phyloP scores from a whole-genome alignment of 2,888 invertebrate genomes.

The Drosophila stalkeri region DNA sequence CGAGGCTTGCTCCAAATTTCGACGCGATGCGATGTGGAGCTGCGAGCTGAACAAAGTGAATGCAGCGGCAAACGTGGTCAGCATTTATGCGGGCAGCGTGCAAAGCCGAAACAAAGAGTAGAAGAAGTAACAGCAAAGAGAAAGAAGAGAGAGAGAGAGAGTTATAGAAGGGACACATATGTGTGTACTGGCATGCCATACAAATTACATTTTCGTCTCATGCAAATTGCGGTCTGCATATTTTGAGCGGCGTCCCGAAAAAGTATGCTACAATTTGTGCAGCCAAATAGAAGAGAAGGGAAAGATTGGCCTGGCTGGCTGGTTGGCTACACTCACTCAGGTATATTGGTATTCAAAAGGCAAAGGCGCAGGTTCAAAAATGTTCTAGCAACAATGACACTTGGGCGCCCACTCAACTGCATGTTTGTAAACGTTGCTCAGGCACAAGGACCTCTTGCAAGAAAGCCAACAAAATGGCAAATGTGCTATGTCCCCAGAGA shows the following conservation, averaged over 20 bases:
- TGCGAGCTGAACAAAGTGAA: conserved; percentile 18
- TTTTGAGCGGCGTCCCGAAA: conserved; percentile 44
- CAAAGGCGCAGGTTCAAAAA: conserved; percentile 47
- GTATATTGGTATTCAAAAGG: conserved; percentile 50
- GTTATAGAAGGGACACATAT: conserved; percentile 10
- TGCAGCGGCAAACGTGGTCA: conserved; percentile 39
- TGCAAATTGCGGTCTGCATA: conserved; percentile 63
- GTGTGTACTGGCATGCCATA: conserved; percentile 39
- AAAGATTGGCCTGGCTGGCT: neutral
- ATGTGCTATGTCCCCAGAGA: conserved; percentile 29
- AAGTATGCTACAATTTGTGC: conserved; percentile 52
- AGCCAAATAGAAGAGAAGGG: neutral
- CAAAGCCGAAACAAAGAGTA: neutral
- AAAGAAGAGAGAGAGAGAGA: neutral
- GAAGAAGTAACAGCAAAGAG: neutral
- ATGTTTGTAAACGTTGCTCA: conserved; percentile 80
- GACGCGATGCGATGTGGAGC: conserved; percentile 35
- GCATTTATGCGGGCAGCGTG: conserved; percentile 27
- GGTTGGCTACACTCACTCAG: conserved; percentile 13
- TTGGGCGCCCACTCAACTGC: conserved; percentile 71
- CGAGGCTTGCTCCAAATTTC: conserved; percentile 5
- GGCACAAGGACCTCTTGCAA: conserved; percentile 75
- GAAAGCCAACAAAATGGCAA: conserved; percentile 68
- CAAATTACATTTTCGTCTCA: conserved; percentile 60
- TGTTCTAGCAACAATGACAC: conserved; percentile 76